Conservation (phyloP, 1,140 invertebrate species). For the Drosophila pachea region DNA sequence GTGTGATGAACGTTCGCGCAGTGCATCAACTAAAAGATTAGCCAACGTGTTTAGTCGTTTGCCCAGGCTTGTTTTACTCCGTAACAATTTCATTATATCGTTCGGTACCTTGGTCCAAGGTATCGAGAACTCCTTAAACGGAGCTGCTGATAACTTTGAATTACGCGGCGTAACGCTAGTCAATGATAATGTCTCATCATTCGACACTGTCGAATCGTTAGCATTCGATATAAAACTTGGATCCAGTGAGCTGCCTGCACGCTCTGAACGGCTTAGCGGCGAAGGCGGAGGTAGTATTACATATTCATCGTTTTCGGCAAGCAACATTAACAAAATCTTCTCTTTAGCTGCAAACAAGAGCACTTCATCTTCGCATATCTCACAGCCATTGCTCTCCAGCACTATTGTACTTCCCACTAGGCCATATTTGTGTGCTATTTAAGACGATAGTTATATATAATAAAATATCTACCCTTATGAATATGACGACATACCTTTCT, state of each 20-base stretch:
- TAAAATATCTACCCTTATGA: background rate
- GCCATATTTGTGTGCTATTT: conserved; percentile 62
- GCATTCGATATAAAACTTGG: conserved; percentile 66
- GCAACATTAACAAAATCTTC: conserved; percentile 62
- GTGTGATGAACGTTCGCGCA: conserved; percentile 53
- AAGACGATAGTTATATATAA: conserved; percentile 1
- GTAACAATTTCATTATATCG: conserved; percentile 64
- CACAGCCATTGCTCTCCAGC: conserved; percentile 66
- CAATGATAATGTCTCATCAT: conserved; percentile 63
- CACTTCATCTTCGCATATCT: conserved; percentile 68
- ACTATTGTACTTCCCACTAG: conserved; percentile 60
- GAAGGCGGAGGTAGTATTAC: conserved; percentile 63
- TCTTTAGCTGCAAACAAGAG: conserved; percentile 64
- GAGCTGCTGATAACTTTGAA: conserved; percentile 47
- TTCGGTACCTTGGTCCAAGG: conserved; percentile 67
- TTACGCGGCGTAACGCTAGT: conserved; percentile 60
- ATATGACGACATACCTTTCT: conserved; percentile 49
- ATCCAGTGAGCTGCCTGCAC: conserved; percentile 64
- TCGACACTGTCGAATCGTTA: conserved; percentile 66
- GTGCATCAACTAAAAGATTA: conserved; percentile 58
- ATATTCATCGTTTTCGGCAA: conserved; percentile 61
- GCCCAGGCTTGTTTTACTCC: conserved; percentile 52
- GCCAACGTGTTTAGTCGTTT: conserved; percentile 62
- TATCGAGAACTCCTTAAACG: conserved; percentile 66
- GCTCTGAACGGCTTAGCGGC: conserved; percentile 62